A percentile compares a stretch with the other conserved stretches of the same genome.
These are phyloP conservation scores for human DNA, from an alignment of 2,113 vertebrate genomes.

Conservation along the genomic window DNA sequence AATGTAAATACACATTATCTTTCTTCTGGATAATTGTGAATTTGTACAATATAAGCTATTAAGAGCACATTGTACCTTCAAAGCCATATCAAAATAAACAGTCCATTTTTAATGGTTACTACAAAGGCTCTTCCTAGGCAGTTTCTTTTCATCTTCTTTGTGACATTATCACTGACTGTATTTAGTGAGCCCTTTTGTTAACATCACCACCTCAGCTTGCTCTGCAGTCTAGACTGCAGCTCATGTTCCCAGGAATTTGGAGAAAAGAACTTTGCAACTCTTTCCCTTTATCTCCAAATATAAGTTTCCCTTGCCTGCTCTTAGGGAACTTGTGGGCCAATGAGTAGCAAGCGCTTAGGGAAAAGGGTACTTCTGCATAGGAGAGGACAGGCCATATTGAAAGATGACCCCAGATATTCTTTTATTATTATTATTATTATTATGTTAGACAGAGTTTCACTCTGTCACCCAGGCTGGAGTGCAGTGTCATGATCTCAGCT, in stretches of 20 bases:
- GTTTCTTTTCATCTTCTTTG: constrained; percentile 10
- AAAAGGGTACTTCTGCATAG: not conserved
- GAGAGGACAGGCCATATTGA: not conserved
- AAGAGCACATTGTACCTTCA: not conserved
- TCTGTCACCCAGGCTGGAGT: no score
- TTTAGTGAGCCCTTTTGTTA: not conserved
- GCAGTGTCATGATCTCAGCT: no score
- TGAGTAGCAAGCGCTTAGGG: not conserved
- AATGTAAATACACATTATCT: not conserved
- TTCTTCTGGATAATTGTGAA: not conserved
- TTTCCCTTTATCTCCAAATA: not conserved
- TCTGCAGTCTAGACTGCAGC: not conserved
- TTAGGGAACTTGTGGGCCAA: not conserved
- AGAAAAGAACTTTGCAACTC: not conserved
- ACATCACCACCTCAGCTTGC: not conserved
- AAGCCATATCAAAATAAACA: not conserved
- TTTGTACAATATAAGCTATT: not conserved
- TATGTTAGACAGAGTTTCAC: no score
- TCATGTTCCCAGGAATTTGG: not conserved
- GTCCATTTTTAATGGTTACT: not conserved
- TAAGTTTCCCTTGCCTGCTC: not conserved
- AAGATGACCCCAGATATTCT: not conserved
- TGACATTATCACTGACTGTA: not conserved
- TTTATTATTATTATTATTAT: no score
- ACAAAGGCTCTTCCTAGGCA: not conserved